Percentiles rank a stretch among this genome's conserved stretches.
Evolutionary conservation across 1,140 invertebrate genomes (phyloP).

Genomic region (Spodoptera litura): DNA sequence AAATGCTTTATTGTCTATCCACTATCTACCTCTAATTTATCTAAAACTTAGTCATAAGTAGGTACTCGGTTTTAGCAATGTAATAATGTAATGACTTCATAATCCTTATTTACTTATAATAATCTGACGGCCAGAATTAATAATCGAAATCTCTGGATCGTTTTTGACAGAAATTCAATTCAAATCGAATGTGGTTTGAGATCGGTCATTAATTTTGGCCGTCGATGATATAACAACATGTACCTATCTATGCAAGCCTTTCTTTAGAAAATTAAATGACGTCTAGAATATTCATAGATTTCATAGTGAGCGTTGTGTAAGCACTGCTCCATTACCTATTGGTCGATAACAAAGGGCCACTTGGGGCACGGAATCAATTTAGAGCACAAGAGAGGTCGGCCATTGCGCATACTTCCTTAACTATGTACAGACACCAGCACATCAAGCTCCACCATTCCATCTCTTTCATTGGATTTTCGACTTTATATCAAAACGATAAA

Average conservation of each 20-base stretch:
- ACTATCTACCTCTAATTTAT: too few relatives aligned
- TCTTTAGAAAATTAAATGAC: constrained; percentile 50
- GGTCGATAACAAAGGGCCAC: constrained; percentile 53
- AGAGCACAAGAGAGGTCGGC: constrained; percentile 48
- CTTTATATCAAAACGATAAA: too few relatives aligned
- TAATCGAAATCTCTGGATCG: too few relatives aligned
- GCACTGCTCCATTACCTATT: constrained; percentile 53
- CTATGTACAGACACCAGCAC: background rate
- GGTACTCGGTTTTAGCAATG: too few relatives aligned
- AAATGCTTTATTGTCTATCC: too few relatives aligned
- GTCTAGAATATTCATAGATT: constrained; percentile 56
- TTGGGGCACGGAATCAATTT: constrained; percentile 55
- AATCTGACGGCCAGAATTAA: too few relatives aligned
- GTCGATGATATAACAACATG: background rate
- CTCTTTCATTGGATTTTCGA: too few relatives aligned
- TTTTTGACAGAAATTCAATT: background rate
- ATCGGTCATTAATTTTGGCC: background rate
- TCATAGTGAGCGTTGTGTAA: constrained; percentile 55
- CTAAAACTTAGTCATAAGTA: too few relatives aligned
- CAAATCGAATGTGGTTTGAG: background rate
- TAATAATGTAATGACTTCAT: too few relatives aligned
- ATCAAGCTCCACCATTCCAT: too few relatives aligned
- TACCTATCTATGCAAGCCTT: constrained; percentile 18
- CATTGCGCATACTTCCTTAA: constrained; percentile 48
- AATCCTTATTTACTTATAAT: too few relatives aligned